A percentile compares a stretch with the other conserved stretches of the same genome.
phyloP scores from a whole-genome alignment of 2,113 vertebrate species.

The Phyllopteryx taeniolatus region DNA sequence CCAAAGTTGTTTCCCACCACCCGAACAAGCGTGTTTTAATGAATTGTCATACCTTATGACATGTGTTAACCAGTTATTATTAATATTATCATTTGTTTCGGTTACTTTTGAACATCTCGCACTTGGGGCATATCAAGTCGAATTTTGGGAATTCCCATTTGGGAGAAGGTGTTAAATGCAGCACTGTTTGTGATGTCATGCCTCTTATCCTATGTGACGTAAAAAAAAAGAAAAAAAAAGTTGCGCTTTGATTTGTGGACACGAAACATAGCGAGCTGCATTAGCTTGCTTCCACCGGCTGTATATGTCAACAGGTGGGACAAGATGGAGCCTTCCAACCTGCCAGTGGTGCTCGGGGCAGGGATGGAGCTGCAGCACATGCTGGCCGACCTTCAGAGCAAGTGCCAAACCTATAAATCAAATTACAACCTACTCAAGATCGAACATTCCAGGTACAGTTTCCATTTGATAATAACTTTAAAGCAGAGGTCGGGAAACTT shows the following conservation, averaged over 20 bases:
- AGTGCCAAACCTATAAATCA: slow-evolving; percentile 84
- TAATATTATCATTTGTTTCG: background rate
- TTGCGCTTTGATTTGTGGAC: background rate
- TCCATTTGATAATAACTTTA: background rate
- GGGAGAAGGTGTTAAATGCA: background rate
- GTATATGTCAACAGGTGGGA: slow-evolving; percentile 1
- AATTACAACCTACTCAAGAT: slow-evolving; percentile 86
- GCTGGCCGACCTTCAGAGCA: slow-evolving; percentile 84
- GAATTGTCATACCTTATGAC: background rate
- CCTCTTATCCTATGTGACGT: background rate
- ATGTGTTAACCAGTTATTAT: background rate
- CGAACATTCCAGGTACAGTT: slow-evolving; percentile 83
- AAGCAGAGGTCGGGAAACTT: too few relatives aligned
- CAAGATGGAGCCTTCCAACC: slow-evolving; percentile 58
- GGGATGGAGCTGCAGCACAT: slow-evolving; percentile 82
- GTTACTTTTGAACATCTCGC: background rate
- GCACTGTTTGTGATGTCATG: background rate
- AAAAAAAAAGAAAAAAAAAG: too few relatives aligned
- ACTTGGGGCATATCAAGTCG: background rate
- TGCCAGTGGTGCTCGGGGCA: slow-evolving; percentile 61
- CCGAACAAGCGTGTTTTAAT: too few relatives aligned
- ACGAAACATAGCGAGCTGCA: background rate
- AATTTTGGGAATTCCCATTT: background rate
- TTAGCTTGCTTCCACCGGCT: background rate
- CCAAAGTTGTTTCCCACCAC: too few relatives aligned